Evolutionary conservation across 2,113 vertebrate genomes (phyloP).

Genomic region (Cephalopterus ornatus): DNA sequence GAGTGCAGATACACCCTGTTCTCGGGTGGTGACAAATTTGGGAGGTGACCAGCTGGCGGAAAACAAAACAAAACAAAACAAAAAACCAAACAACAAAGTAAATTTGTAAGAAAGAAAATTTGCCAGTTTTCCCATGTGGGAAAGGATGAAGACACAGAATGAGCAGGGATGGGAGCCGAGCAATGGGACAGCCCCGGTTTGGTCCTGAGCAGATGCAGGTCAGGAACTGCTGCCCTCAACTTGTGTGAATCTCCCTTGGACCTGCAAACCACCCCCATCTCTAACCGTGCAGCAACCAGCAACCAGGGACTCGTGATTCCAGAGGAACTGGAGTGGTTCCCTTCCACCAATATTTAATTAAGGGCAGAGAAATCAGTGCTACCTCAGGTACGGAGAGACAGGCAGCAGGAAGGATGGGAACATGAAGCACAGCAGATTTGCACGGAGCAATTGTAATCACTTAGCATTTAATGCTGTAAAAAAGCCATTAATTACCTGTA

Average conservation of each 20-base stretch:
- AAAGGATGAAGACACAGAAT: not conserved
- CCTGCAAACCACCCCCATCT: not conserved
- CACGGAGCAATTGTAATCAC: not conserved
- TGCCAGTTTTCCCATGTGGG: not conserved
- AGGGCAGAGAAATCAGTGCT: not conserved
- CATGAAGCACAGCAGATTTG: not conserved
- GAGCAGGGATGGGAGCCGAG: not conserved
- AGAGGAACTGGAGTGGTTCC: not conserved
- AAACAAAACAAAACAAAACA: not conserved
- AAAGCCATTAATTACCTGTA: conserved; percentile 28
- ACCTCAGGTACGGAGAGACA: not conserved
- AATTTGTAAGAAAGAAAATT: not conserved
- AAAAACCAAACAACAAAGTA: not conserved
- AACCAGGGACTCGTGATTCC: not conserved
- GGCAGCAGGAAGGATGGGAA: not conserved
- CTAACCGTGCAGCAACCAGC: not conserved
- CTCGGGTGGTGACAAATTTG: not conserved
- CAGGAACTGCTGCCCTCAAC: not conserved
- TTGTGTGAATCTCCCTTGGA: not conserved
- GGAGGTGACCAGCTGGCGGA: not conserved
- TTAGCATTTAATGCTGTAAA: conserved; percentile 42
- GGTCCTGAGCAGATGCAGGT: rapidly evolving
- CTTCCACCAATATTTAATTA: not conserved
- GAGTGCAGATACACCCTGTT: not conserved
- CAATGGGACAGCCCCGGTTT: not conserved